Evolutionary conservation across 2,888 invertebrate species (phyloP), one percentile per base, ranked within the genome.

Genomic region (Cheilosia variabilis): DNA sequence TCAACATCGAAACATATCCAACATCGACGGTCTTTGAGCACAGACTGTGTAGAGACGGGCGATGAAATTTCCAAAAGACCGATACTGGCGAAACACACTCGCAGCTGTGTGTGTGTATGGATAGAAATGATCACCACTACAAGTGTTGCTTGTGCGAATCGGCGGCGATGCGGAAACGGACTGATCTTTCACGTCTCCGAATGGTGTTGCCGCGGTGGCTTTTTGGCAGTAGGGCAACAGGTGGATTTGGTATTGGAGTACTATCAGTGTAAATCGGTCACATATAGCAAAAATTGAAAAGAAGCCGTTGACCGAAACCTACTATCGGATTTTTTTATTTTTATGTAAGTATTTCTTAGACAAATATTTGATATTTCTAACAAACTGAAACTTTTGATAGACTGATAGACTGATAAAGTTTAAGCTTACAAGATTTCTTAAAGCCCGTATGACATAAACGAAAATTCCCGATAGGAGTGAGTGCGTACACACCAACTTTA

Each of bases 31-130:
- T 69, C 79, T 57, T 57, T 15, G 19, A 10, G 62, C 75, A 57
- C 45, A 58, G 69, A 79, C 83, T 75, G 79, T 75, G 60, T 41
- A 63, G 55, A 13, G 13, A 22, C 62, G 63, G 19, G 63, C 45
- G 45, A 69, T 75, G 63, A 47, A 58, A 55, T 43, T 65, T 79
- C 68, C 68, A 63, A 75, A 69, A 73, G 68, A 50, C 65, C 69
- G 65, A 27, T 13, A 37, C 52, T 69, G 47, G 55, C 31, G 43
- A 63, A 69, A 45, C 50, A 47, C 52, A 31, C 45, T 45, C 9
- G 9, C 31, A 57, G 47, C 73, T 63, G 63, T 57, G 57, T 69
- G 55, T 69, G 73, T 45, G 78, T 53, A 73, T 31, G 31, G 31
- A 37, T 57, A 6, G 27, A 27, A 27, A 6, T 27, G 43, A 63